Conservation (phyloP, 2,888 invertebrate species). For the Agrilus mali region DNA sequence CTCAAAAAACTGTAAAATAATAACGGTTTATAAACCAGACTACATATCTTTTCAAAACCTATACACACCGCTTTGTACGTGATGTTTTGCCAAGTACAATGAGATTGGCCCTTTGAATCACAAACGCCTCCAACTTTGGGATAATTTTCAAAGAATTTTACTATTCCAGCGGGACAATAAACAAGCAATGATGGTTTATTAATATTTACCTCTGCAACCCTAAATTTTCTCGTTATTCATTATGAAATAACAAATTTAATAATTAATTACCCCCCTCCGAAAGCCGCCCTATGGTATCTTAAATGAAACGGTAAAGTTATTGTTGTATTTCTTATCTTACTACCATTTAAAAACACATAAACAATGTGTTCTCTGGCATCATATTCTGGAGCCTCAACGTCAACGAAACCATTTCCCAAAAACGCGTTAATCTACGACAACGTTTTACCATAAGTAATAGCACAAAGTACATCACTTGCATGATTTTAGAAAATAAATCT, state of each 20-base stretch:
- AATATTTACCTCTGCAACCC: slow-evolving; percentile 20
- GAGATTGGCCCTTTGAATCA: slow-evolving; percentile 16
- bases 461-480: too few relatives aligned
- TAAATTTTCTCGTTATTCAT: not conserved
- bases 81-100: slow-evolving; percentile 33
- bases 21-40: slow-evolving; percentile 2
- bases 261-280: slow-evolving; percentile 31
- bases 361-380: slow-evolving; percentile 27
- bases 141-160: slow-evolving; percentile 23
- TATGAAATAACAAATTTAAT: not conserved
- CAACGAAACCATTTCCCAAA: slow-evolving; percentile 29
- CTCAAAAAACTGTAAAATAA: slow-evolving; percentile 27
- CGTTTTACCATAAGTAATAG: not conserved
- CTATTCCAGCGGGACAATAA: slow-evolving; percentile 20
- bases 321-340: slow-evolving; percentile 22
- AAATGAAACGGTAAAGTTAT: slow-evolving; percentile 36
- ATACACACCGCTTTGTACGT: slow-evolving; percentile 34
- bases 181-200: slow-evolving; percentile 27
- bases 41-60: not conserved
- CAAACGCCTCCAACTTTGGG: slow-evolving; percentile 30
- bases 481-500: too few relatives aligned
- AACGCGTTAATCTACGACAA: slow-evolving; percentile 23
- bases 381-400: slow-evolving; percentile 33
- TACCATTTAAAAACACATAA: slow-evolving; percentile 26
- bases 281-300: slow-evolving; percentile 36